A percentile compares a stretch with the other conserved stretches of the same genome.
Conservation (phyloP, 2,797 vertebrate genomes). For the Betta splendens region DNA sequence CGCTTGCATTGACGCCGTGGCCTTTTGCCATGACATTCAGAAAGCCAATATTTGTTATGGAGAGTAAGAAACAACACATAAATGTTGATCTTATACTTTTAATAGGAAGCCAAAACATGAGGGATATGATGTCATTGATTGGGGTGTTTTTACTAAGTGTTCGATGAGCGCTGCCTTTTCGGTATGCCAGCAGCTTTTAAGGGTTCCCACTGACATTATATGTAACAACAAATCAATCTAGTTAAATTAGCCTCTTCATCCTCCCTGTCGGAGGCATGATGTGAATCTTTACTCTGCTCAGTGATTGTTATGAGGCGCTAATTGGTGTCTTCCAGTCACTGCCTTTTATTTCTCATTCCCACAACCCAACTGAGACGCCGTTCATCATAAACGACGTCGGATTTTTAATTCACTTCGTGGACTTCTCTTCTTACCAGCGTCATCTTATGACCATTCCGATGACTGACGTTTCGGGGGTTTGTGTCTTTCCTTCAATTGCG, state of each 20-base stretch:
- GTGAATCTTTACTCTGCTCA: neutral
- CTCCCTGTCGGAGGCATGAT: neutral
- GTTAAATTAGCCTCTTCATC: slow-evolving; percentile 9
- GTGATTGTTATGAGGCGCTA: slow-evolving; percentile 4
- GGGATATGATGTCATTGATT: slow-evolving; percentile 15
- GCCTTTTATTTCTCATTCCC: neutral
- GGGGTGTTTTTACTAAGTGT: slow-evolving; percentile 20
- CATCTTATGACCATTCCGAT: slow-evolving; percentile 4
- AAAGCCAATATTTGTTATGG: slow-evolving; percentile 60
- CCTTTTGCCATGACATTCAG: slow-evolving; percentile 78
- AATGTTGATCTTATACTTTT: slow-evolving; percentile 42
- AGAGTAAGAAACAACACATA: slow-evolving; percentile 29
- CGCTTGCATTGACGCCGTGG: slow-evolving; percentile 57
- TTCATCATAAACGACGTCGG: slow-evolving; percentile 7
- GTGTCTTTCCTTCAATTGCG: slow-evolving; percentile 13
- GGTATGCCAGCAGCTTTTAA: slow-evolving; percentile 9
- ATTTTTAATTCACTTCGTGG: slow-evolving; percentile 9
- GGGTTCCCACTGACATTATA: slow-evolving; percentile 14
- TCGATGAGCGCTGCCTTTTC: slow-evolving; percentile 27
- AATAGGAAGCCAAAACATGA: slow-evolving; percentile 31
- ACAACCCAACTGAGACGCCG: slow-evolving; percentile 34
- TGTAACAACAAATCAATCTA: slow-evolving; percentile 22
- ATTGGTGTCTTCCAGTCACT: slow-evolving; percentile 3
- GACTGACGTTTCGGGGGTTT: slow-evolving; percentile 11
- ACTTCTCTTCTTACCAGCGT: slow-evolving; percentile 32